A percentile compares a stretch with the other conserved stretches of the same genome.
phyloP scores from a whole-genome alignment of 2,888 invertebrate genomes.

The Andricus curvator region DNA sequence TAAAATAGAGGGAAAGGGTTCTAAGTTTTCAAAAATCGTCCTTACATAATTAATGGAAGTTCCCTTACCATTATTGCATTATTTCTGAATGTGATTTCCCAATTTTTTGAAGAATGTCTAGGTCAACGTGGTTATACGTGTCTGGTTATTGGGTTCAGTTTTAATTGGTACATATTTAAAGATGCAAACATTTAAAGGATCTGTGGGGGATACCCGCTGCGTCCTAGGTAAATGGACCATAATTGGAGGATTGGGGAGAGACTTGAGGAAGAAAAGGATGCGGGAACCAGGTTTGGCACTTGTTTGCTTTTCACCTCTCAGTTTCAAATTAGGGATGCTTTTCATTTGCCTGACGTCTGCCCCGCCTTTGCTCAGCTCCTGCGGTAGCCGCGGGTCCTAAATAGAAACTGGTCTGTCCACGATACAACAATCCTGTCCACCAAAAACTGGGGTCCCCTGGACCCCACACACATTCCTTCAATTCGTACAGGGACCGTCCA shows the following conservation, averaged over 20 bases:
- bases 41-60: too few relatives aligned
- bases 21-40: too few relatives aligned
- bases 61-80: too few relatives aligned
- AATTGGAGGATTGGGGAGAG: slow-evolving; percentile 49
- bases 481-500: neutral
- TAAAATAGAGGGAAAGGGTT: too few relatives aligned
- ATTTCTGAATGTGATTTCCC: too few relatives aligned
- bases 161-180: neutral
- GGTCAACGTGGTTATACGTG: neutral
- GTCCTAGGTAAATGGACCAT: slow-evolving; percentile 55
- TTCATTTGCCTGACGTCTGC: slow-evolving; percentile 76
- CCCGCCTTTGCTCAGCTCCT: slow-evolving; percentile 75
- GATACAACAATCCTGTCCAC: slow-evolving; percentile 48
- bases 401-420: slow-evolving; percentile 65
- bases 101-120: too few relatives aligned
- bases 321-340: slow-evolving; percentile 78
- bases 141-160: neutral
- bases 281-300: slow-evolving; percentile 64
- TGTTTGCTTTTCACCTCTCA: slow-evolving; percentile 75
- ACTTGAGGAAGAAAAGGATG: slow-evolving; percentile 45
- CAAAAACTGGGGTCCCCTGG: slow-evolving; percentile 44
- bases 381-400: slow-evolving; percentile 70
- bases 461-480: neutral
- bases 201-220: slow-evolving; percentile 49
- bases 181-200: slow-evolving; percentile 8